Evolutionary conservation across 2,797 vertebrate species (phyloP).

Genomic region (Crenichthys baileyi): DNA sequence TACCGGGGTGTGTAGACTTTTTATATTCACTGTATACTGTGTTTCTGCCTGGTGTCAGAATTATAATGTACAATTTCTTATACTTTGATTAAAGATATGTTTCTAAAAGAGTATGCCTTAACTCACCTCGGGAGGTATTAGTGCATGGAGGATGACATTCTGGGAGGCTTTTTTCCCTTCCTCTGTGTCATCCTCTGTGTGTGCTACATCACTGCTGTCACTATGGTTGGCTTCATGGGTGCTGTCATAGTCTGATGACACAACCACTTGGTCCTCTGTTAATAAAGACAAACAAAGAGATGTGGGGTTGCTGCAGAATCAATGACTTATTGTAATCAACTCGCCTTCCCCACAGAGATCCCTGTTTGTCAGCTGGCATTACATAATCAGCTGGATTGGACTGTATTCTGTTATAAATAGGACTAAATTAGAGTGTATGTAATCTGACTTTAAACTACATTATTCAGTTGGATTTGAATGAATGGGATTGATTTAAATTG

Average conservation of each 20-base stretch:
- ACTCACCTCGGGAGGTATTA: constrained; percentile 80
- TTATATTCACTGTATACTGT: background rate
- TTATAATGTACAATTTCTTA: background rate
- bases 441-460: background rate
- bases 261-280: constrained; percentile 86
- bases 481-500: background rate
- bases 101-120: background rate
- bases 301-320: background rate
- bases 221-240: constrained; percentile 93
- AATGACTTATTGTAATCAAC: background rate
- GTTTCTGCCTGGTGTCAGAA: background rate
- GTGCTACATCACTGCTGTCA: constrained; percentile 91
- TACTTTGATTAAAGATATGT: background rate
- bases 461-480: background rate
- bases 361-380: background rate
- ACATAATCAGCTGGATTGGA: background rate
- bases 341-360: background rate
- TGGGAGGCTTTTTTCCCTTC: constrained; percentile 80
- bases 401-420: background rate
- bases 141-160: constrained; percentile 78
- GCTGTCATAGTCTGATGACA: constrained; percentile 93
- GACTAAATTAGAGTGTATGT: background rate
- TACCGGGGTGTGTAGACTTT: background rate
- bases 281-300: constrained; percentile 28
- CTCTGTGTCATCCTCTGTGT: constrained; percentile 86